Base-by-base conservation (phyloP, 2,797 vertebrate species). In the Linurgus olivaceus region DNA sequence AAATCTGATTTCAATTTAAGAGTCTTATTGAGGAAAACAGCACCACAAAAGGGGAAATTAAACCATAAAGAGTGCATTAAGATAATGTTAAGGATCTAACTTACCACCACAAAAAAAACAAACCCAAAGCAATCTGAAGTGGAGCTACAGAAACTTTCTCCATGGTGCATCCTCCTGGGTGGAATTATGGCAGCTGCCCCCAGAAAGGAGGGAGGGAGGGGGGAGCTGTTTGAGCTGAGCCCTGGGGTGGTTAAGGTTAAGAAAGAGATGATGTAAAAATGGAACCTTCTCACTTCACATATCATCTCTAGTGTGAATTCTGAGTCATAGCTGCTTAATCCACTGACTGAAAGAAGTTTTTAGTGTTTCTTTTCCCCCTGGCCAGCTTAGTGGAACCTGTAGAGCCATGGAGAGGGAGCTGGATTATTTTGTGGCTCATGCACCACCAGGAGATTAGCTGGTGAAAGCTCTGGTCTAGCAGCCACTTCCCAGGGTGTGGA, bases 21-120 rank as follows among this genome's bases (percentile, higher is more conserved):
- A 97, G 95, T 97, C 97, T 97, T 96, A 96, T 94, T 96, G 88
- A 96, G 89, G 58, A 94, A 97, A 97, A 95, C 88, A 97, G 96
- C 90, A 96, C 96, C 91, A 88, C 96, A 94, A 95, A 97, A 93
- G 93, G 98, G 98, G 97, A 98, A 98, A 98, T 98, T 98, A 98
- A 98, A 97, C 97, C 97, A 97, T 98, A 98, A 98, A 98, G 97
- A 97, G 87, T 97, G 84, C 96, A 97, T 98, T 98, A 98, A 96
- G 94, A 94, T 97, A 96, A 98, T 80, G 92, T 90, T 97, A 96
- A 92, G 84, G 94, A 97, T 95, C 96, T 96, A 96, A 96, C 86
- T 97, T 95, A 86, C 84, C 92, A 96, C 94, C 58, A 28, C 70
- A 96, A 96, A 95, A 97, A 13, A 26, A 12, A 33, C n/a, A 20